Base-by-base conservation (phyloP, 2,888 invertebrate genomes). In the Agriotes lineatus region DNA sequence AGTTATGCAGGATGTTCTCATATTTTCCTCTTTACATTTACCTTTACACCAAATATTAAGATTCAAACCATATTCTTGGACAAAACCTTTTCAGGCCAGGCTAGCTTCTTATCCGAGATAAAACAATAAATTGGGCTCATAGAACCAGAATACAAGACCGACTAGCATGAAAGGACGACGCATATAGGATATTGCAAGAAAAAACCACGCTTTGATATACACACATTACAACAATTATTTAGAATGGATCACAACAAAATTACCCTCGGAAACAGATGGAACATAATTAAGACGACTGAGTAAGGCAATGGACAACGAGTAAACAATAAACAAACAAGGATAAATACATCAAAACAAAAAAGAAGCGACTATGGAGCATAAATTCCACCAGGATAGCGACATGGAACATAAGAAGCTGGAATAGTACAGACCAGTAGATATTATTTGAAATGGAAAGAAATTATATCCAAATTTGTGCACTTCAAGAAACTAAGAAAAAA, bases 321-420 rank as follows among this genome's bases (percentile, higher is more conserved):
- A 39, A 39, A 39, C 3, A 39, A 39, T 39, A 39, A 39, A 4
- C 39, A 39, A 39, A 39, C 39, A 39, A 39, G n/a, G n/a, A 39
- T 7, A 25, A 25, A 3, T 25, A 3, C 25, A 39, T 39, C n/a
- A 39, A 39, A 4, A 39, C 39, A 39, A 3, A 39, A 39, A 39
- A 7, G 25, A 39, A 39, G 10, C 39, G 14, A 14, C n/a, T 39
- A 39, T 39, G 39, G 39, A 39, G 25, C 3, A 25, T 25, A 7
- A 25, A 25, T 25, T 25, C 4, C 25, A 25, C 25, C 7, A 25
- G 25, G 25, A 7, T 25, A 25, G 25, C 25, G 25, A 25, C 25
- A 25, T 3, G 25, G 25, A 25, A 25, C 25, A 39, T 14, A 39
- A 39, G 10, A 39, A 39, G n/a, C 39, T 39, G 39, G 14, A 39